Evolutionary conservation across 2,113 vertebrate species (phyloP).

Genomic region (Blennius ocellaris): DNA sequence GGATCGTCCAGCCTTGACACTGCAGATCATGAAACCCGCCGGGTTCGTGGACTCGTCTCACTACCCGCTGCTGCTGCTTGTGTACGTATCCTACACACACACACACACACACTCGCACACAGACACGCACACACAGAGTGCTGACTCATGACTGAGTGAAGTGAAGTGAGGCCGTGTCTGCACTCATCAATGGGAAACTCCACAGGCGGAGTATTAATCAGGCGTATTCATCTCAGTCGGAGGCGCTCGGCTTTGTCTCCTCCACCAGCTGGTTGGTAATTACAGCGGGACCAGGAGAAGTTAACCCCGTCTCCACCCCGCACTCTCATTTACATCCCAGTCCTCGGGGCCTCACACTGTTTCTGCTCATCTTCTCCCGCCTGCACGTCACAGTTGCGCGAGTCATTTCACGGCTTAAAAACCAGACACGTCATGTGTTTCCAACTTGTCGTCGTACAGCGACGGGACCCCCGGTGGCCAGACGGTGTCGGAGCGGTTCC

Average conservation of each 20-base stretch:
- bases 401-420: no score
- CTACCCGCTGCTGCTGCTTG: constrained; percentile 93
- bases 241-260: constrained; percentile 7
- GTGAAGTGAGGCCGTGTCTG: not conserved
- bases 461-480: constrained; percentile 92
- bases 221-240: constrained; percentile 34
- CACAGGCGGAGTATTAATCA: constrained; percentile 33
- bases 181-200: constrained; percentile 7
- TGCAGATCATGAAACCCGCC: constrained; percentile 96
- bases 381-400: no score
- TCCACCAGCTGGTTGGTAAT: constrained; percentile 13
- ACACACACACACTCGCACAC: not conserved
- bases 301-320: not conserved
- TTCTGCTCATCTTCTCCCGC: not conserved
- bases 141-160: not conserved
- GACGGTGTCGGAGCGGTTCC: constrained; percentile 89
- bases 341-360: not conserved
- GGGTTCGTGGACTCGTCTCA: constrained; percentile 86
- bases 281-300: constrained; percentile 29
- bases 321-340: constrained; percentile 39
- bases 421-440: no score
- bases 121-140: not conserved
- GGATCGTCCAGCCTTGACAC: constrained; percentile 83
- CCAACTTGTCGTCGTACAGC: constrained; percentile 62
- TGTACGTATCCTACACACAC: constrained; percentile 85